phyloP scores from a whole-genome alignment of 2,113 vertebrate genomes.

The Pygoscelis antarcticus region DNA sequence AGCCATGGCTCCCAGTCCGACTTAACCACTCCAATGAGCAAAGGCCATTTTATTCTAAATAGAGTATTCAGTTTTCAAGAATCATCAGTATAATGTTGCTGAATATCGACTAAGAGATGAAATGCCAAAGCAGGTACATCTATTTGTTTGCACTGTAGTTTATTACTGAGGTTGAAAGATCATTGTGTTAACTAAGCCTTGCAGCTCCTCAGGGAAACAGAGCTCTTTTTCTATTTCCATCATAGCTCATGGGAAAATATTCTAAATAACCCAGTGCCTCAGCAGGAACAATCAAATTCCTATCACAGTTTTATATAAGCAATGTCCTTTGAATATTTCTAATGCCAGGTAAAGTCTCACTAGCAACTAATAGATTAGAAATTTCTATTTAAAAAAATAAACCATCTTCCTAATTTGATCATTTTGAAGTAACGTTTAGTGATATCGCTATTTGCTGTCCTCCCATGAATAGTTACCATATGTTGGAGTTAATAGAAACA shows the following conservation, averaged over 20 bases:
- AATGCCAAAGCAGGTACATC: not conserved
- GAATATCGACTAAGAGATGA: not conserved
- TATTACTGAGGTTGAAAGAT: not conserved
- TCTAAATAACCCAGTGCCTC: not conserved
- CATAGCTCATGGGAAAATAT: not conserved
- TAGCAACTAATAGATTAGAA: not conserved
- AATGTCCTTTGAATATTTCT: not conserved
- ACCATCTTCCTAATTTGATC: not conserved
- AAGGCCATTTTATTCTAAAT: not conserved
- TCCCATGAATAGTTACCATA: slow-evolving; percentile 39
- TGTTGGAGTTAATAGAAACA: slow-evolving; percentile 30
- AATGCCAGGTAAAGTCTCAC: not conserved
- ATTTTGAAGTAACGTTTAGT: not conserved
- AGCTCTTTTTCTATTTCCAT: not conserved
- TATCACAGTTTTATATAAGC: not conserved
- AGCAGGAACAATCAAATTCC: not conserved
- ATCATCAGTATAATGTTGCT: not conserved
- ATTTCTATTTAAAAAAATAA: not conserved
- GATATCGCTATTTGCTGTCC: not conserved
- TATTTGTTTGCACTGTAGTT: not conserved
- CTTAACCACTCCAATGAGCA: not conserved
- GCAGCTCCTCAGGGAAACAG: not conserved
- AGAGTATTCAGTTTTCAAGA: not conserved
- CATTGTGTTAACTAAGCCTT: not conserved
- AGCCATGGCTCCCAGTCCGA: not conserved